phyloP scores from a whole-genome alignment of 2,113 vertebrate species.

The Diphyllodes magnificus region DNA sequence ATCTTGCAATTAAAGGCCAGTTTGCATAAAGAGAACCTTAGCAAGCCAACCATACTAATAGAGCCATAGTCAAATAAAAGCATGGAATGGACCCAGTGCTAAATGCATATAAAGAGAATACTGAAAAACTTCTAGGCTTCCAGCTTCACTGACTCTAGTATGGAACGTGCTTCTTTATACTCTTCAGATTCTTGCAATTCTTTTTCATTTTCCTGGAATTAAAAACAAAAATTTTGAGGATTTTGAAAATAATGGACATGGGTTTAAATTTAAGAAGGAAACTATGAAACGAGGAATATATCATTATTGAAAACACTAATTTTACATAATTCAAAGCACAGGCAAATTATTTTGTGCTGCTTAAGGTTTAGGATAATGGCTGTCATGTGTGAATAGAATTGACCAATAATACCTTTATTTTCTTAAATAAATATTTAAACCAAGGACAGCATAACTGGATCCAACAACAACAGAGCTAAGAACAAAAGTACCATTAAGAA shows the following conservation, averaged over 20 bases:
- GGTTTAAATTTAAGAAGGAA: not conserved
- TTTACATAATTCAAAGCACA: not conserved
- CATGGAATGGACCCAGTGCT: slow-evolving; percentile 75
- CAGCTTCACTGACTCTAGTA: slow-evolving; percentile 88
- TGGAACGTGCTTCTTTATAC: slow-evolving; percentile 82
- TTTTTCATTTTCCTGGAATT: slow-evolving; percentile 84
- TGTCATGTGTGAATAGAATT: not conserved
- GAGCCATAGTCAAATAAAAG: slow-evolving; percentile 57
- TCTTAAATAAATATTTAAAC: not conserved
- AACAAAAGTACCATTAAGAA: not conserved
- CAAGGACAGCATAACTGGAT: not conserved
- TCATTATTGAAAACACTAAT: not conserved
- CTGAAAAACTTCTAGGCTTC: slow-evolving; percentile 76
- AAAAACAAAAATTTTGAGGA: not conserved
- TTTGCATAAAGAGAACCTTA: slow-evolving; percentile 50
- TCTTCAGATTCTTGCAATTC: slow-evolving; percentile 85
- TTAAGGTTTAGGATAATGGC: not conserved
- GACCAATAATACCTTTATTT: not conserved
- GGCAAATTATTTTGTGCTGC: not conserved
- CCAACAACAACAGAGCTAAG: not conserved
- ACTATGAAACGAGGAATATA: not conserved
- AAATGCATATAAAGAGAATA: slow-evolving; percentile 54
- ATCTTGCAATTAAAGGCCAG: slow-evolving; percentile 45
- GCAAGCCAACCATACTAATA: slow-evolving; percentile 19
- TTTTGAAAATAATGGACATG: not conserved